Evolutionary conservation across 2,888 invertebrate genomes (phyloP).

Genomic region (Parnassius glacialis): DNA sequence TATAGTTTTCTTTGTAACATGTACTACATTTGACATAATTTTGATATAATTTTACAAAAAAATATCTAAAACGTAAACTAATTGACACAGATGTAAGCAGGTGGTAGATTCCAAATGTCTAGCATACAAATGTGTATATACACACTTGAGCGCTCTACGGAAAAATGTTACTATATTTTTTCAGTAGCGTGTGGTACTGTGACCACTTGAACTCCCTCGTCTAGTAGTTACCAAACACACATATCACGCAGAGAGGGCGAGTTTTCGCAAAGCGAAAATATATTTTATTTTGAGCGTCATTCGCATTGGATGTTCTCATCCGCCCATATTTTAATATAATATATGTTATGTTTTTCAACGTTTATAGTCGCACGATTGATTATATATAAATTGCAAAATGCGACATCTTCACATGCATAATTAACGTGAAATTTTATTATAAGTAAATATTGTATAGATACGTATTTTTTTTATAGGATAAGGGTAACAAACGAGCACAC

Average conservation of each 20-base stretch:
- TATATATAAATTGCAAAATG: no score
- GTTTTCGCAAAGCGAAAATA: conserved; percentile 20
- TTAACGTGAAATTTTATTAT: no score
- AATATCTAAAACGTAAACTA: background rate
- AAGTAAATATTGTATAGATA: no score
- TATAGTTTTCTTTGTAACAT: background rate
- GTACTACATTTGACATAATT: no score
- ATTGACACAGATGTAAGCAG: conserved; percentile 10
- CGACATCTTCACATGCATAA: no score
- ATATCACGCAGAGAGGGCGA: conserved; percentile 19
- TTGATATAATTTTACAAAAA: background rate
- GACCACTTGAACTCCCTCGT: conserved; percentile 33
- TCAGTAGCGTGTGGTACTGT: conserved; percentile 28
- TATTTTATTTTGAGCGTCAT: conserved; percentile 16
- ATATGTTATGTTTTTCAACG: no score
- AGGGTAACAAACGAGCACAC: no score
- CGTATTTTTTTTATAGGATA: no score
- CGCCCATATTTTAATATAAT: background rate
- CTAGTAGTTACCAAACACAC: conserved; percentile 28
- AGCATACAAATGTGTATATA: conserved; percentile 9
- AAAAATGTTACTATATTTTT: conserved; percentile 36
- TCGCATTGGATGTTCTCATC: conserved; percentile 16
- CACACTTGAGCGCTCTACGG: conserved; percentile 23
- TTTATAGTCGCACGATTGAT: no score
- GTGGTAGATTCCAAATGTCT: background rate